These are phyloP conservation scores for Dallia pectoralis DNA, from an alignment of 2,797 vertebrate genomes.

Conservation along the genomic window DNA sequence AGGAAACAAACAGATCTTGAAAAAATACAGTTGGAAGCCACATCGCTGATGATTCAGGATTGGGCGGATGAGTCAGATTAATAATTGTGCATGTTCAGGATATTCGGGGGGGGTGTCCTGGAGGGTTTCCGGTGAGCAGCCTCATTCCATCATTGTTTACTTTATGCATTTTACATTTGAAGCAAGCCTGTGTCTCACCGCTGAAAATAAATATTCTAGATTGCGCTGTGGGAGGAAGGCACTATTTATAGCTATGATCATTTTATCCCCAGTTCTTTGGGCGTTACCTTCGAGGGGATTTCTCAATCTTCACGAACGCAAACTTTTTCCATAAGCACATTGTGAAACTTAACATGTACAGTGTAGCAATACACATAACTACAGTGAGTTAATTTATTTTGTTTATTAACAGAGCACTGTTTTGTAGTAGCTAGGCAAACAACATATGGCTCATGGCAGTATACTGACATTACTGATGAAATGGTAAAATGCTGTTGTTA, in stretches of 20 bases:
- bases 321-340: slow-evolving; percentile 28
- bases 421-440: background rate
- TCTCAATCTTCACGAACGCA: slow-evolving; percentile 25
- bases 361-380: slow-evolving; percentile 25
- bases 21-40: background rate
- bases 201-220: slow-evolving; percentile 23
- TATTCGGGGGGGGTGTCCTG: slow-evolving; percentile 36
- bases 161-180: slow-evolving; percentile 23
- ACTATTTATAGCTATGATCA: slow-evolving; percentile 55
- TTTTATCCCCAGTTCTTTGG: slow-evolving; percentile 37
- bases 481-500: background rate
- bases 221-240: slow-evolving; percentile 19
- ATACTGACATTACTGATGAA: too few relatives aligned
- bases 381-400: background rate
- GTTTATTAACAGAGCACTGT: background rate
- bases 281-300: slow-evolving; percentile 43
- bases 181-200: slow-evolving; percentile 29
- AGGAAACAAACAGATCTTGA: background rate
- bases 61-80: slow-evolving; percentile 18
- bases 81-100: slow-evolving; percentile 46
- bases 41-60: background rate
- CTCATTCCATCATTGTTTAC: slow-evolving; percentile 29
- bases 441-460: slow-evolving; percentile 13
- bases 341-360: slow-evolving; percentile 19
- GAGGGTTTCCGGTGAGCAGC: slow-evolving; percentile 43